Conservation (phyloP, 2,797 vertebrate species). For the Kryptolebias ocellatus region DNA sequence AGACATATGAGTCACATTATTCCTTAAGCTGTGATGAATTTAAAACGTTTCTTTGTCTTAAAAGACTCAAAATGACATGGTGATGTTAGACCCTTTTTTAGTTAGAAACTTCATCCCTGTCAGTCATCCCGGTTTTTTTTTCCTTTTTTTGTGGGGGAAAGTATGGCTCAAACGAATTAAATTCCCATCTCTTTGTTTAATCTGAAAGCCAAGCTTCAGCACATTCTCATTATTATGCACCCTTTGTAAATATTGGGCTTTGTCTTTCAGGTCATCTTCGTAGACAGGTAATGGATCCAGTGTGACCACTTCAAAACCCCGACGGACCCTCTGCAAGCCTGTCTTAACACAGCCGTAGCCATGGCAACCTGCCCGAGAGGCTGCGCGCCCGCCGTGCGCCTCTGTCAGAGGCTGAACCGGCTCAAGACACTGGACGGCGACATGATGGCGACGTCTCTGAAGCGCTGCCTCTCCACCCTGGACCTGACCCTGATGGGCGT, state of each 20-base stretch:
- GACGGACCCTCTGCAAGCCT: slow-evolving; percentile 36
- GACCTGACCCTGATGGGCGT: slow-evolving; percentile 93
- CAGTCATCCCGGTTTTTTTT: no score
- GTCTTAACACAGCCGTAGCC: slow-evolving; percentile 48
- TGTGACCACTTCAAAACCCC: slow-evolving; percentile 43
- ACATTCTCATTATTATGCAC: neutral
- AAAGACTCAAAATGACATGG: no score
- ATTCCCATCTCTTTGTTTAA: neutral
- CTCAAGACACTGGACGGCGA: slow-evolving; percentile 92
- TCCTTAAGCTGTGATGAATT: no score
- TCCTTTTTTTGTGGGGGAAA: neutral
- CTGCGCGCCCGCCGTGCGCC: slow-evolving; percentile 81
- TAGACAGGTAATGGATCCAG: slow-evolving; percentile 63
- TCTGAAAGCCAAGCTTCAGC: neutral
- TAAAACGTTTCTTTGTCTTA: no score
- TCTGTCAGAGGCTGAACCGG: slow-evolving; percentile 92
- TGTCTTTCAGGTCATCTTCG: slow-evolving; percentile 58
- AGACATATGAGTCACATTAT: neutral
- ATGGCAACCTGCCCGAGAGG: slow-evolving; percentile 87
- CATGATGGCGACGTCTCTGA: slow-evolving; percentile 92
- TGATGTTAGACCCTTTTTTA: no score
- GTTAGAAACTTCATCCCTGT: no score
- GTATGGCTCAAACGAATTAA: neutral
- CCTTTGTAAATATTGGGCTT: slow-evolving; percentile 10
- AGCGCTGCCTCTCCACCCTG: slow-evolving; percentile 91